A percentile compares a stretch with the other conserved stretches of the same genome.
Conservation (phyloP, 1,140 invertebrate species). For the Charaxes varanes region DNA sequence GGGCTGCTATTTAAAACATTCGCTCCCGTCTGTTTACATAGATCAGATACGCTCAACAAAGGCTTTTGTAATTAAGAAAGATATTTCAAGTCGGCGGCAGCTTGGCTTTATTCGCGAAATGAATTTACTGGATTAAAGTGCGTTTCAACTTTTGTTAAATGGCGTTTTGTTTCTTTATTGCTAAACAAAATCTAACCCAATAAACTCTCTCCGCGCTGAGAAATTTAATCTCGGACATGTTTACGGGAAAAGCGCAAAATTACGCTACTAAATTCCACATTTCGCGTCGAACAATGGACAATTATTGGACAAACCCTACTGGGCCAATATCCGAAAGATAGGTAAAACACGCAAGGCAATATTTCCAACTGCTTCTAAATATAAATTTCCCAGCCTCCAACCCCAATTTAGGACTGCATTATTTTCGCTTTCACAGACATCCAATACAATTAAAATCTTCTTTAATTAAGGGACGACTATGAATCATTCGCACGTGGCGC, state of each 20-base stretch:
- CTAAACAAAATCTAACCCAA: conserved; percentile 29
- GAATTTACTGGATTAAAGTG: conserved; percentile 68
- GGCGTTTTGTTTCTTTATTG: conserved; percentile 41
- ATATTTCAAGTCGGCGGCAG: conserved; percentile 71
- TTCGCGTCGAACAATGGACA: conserved; percentile 27
- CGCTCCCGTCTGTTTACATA: conserved; percentile 71
- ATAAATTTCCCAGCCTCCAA: conserved; percentile 65
- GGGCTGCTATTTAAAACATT: conserved; percentile 71
- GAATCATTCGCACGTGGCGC: conserved; percentile 76
- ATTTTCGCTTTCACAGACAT: conserved; percentile 74
- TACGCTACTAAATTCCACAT: conserved; percentile 24
- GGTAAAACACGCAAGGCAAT: conserved; percentile 61
- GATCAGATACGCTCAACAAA: conserved; percentile 74
- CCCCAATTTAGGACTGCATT: conserved; percentile 73
- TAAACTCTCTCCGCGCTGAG: conserved; percentile 15
- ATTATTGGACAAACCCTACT: conserved; percentile 27
- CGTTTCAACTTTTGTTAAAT: conserved; percentile 59
- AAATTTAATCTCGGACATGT: conserved; percentile 17
- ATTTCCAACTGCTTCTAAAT: conserved; percentile 55
- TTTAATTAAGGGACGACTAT: conserved; percentile 74
- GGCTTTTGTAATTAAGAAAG: conserved; percentile 74
- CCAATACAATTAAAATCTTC: conserved; percentile 75
- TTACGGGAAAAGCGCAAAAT: conserved; percentile 23
- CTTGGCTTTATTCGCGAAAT: conserved; percentile 69
- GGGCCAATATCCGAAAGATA: conserved; percentile 41